phyloP scores from a whole-genome alignment of 1,140 invertebrate species.

The Tribolium madens region DNA sequence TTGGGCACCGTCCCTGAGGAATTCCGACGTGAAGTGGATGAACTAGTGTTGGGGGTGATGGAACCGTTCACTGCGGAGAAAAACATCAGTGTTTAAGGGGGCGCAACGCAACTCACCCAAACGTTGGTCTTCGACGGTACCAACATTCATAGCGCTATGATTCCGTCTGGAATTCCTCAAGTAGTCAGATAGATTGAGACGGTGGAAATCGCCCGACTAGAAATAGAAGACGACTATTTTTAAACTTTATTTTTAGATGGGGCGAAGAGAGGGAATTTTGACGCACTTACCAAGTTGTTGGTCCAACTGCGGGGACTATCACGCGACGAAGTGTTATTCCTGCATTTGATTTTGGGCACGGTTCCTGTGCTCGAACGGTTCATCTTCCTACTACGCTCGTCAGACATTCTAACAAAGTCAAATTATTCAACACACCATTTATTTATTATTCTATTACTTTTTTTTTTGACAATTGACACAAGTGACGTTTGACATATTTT shows the following conservation, averaged over 20 bases:
- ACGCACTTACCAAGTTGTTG: conserved; percentile 62
- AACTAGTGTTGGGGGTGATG: conserved; percentile 53
- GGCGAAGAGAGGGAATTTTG: background rate
- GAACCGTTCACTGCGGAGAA: conserved; percentile 50
- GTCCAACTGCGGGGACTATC: conserved; percentile 57
- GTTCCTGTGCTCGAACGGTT: conserved; percentile 63
- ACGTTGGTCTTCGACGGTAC: background rate
- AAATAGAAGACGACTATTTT: conserved; percentile 48
- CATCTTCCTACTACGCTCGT: conserved; percentile 60
- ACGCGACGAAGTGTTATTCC: conserved; percentile 59
- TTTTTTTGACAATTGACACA: conserved; percentile 8
- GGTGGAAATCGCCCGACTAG: background rate
- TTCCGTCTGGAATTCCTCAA: conserved; percentile 24
- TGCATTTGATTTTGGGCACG: conserved; percentile 64
- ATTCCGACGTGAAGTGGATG: conserved; percentile 59
- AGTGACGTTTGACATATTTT: background rate
- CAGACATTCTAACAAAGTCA: conserved; percentile 54
- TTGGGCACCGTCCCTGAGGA: conserved; percentile 60
- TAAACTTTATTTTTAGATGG: conserved; percentile 55
- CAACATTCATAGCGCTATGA: conserved; percentile 1
- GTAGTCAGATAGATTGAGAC: conserved; percentile 9
- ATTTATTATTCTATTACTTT: background rate
- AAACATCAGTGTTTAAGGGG: background rate
- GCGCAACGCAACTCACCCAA: background rate
- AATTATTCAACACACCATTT: background rate